phyloP scores from a whole-genome alignment of 2,113 vertebrate genomes.

The Halcyon malimbica region DNA sequence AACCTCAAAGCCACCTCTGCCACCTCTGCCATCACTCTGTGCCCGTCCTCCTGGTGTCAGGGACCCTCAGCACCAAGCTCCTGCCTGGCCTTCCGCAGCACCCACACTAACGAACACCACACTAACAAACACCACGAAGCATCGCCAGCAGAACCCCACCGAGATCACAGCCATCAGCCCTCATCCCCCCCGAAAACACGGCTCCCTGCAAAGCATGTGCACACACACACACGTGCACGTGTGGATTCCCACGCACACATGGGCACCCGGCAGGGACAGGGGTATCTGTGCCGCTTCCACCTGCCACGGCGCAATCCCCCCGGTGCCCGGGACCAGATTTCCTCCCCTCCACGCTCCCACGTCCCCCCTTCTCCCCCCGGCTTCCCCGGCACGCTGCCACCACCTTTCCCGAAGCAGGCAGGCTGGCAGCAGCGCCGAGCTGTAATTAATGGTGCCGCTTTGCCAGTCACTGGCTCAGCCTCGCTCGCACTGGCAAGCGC shows the following conservation, averaged over 20 bases:
- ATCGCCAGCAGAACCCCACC: accelerated
- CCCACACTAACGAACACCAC: not conserved
- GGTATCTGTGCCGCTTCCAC: accelerated
- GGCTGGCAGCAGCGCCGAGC: conserved; percentile 32
- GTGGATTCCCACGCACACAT: not conserved
- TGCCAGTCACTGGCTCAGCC: conserved; percentile 37
- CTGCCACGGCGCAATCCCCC: accelerated
- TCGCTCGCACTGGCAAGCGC: conserved; percentile 39
- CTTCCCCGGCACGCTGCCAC: conserved; percentile 18
- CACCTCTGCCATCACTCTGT: accelerated
- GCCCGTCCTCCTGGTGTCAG: not conserved
- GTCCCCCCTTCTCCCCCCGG: not conserved
- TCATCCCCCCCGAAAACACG: accelerated
- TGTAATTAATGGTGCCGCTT: conserved; percentile 50
- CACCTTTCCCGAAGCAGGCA: conserved; percentile 4
- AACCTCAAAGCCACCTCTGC: not conserved
- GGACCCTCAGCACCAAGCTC: not conserved
- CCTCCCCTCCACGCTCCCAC: not conserved
- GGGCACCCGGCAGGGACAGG: accelerated
- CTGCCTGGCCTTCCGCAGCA: not conserved
- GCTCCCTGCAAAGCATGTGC: accelerated
- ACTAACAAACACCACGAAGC: not conserved
- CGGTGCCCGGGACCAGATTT: accelerated
- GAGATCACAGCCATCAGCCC: not conserved
- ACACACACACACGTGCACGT: not conserved